Evolutionary conservation across 2,888 invertebrate genomes (phyloP), one percentile per base, ranked within the genome.

Genomic region (Drosophila leonis): DNA sequence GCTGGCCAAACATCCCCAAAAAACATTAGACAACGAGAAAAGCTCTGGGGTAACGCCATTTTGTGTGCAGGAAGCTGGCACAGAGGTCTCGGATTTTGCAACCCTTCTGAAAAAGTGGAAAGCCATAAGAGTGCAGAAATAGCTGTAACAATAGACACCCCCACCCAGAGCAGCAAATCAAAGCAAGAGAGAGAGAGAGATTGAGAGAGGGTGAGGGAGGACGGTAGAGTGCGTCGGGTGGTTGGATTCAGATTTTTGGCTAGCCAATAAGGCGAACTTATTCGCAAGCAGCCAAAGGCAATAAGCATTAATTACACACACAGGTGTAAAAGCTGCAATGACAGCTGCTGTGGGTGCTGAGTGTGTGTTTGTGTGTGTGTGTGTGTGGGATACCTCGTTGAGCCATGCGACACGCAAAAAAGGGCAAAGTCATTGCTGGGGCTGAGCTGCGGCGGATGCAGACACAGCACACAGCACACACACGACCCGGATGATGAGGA

Each of bases 271-370:
- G 55, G 41, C 65, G 41, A 71, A 51, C 31, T 18, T 66, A 75
- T 74, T 78, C 52, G 80, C 76, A 67, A 69, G 65, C 56, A 75
- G 60, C 64, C 57, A 54, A 72, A 75, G 39, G 79, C 79, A 75
- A 75, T 65, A 68, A 69, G 76, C 80, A 80, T 75, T 80, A 78
- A 80, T 78, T 80, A 79, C 68, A 62, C 49, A 72, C 33, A 42
- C 29, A 42, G 20, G 33, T 27, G 44, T 29, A 56, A 35, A 54
- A 41, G 52, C 52, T 18, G 7, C 62, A 70, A 52, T 70, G 71
- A 71, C 72, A 56, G 65, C 65, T 49, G 46, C 10, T 39, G 41
- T 59, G 33, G 41, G 41, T 35, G 65, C 46, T 8, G 18, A 15
- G 31, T 10, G 37, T 12, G 37, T 46, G 31, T 35, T 31, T 29